Conservation (phyloP, 2,888 invertebrate genomes). For the Xanthorhoe spadicearia region DNA sequence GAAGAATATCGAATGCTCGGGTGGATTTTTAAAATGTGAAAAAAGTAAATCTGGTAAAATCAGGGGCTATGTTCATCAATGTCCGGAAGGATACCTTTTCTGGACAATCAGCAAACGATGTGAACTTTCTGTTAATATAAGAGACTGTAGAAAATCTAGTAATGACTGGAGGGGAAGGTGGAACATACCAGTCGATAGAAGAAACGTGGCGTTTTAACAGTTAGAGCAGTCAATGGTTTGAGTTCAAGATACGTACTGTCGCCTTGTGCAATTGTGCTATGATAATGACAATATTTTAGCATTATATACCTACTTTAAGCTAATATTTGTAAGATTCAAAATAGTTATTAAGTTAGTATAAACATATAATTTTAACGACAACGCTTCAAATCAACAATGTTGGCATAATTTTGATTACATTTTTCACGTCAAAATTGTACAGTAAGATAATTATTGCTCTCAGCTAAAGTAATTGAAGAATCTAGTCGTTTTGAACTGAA, state of each 20-base stretch:
- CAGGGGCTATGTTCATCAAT: conserved; percentile 89
- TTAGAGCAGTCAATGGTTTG: conserved; percentile 27
- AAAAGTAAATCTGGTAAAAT: conserved; percentile 77
- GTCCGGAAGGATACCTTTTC: conserved; percentile 90
- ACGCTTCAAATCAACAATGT: conserved; percentile 16
- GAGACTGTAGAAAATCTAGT: conserved; percentile 82
- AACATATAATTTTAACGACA: conserved; percentile 14
- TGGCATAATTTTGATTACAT: neutral
- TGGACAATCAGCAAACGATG: conserved; percentile 92
- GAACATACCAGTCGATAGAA: conserved; percentile 84
- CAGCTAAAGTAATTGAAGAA: conserved; percentile 23
- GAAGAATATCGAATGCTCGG: conserved; percentile 87
- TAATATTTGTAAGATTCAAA: conserved; percentile 2
- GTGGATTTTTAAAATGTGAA: conserved; percentile 89
- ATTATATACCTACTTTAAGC: neutral
- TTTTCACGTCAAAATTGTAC: conserved; percentile 4
- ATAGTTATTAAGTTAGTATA: neutral
- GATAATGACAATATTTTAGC: conserved; percentile 26
- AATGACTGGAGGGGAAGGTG: conserved; percentile 78
- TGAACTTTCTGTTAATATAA: conserved; percentile 86
- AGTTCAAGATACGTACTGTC: conserved; percentile 48
- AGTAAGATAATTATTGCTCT: neutral
- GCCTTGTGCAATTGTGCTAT: conserved; percentile 46
- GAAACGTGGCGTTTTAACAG: conserved; percentile 74
- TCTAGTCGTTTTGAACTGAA: conserved; percentile 44